These are phyloP conservation scores for Drosophila ercepeae DNA, from an alignment of 1,140 invertebrate genomes.

Conservation along the genomic window DNA sequence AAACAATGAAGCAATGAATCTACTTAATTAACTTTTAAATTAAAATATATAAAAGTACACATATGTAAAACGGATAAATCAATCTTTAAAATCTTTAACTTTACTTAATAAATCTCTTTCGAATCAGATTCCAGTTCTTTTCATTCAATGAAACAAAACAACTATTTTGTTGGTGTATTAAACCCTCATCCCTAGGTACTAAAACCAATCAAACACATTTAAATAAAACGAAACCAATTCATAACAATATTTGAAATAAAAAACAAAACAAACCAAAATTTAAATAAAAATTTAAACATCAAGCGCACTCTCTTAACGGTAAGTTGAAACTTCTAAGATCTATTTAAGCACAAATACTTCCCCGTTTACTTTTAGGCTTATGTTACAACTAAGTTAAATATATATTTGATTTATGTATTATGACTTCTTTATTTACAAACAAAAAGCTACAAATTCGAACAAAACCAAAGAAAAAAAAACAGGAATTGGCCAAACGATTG, in stretches of 20 bases:
- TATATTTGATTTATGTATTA: slow-evolving; percentile 59
- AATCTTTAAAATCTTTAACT: slow-evolving; percentile 75
- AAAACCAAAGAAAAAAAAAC: slow-evolving; percentile 70
- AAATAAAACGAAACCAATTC: slow-evolving; percentile 32
- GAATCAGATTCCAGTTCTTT: slow-evolving; percentile 82
- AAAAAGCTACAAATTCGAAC: slow-evolving; percentile 69
- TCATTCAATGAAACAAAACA: slow-evolving; percentile 40
- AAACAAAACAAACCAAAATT: slow-evolving; percentile 15
- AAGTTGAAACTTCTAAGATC: slow-evolving; percentile 78
- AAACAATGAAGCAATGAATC: slow-evolving; percentile 50
- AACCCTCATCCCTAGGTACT: slow-evolving; percentile 57
- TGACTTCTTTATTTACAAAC: slow-evolving; percentile 27
- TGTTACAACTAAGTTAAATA: slow-evolving; percentile 59
- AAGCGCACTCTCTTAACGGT: slow-evolving; percentile 76
- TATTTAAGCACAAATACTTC: slow-evolving; percentile 55
- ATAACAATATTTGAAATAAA: slow-evolving; percentile 17
- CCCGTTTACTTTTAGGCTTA: slow-evolving; percentile 41
- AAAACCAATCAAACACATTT: slow-evolving; percentile 36
- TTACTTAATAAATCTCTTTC: slow-evolving; percentile 82
- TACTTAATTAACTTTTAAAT: slow-evolving; percentile 54
- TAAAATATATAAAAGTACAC: slow-evolving; percentile 32
- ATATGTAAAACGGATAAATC: slow-evolving; percentile 48
- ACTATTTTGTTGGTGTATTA: slow-evolving; percentile 17
- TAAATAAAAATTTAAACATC: slow-evolving; percentile 49
- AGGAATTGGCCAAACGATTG: slow-evolving; percentile 82